A percentile compares a stretch with the other conserved stretches of the same genome.
phyloP scores from a whole-genome alignment of 2,888 invertebrate species.

The Apomyelois bistriatella region DNA sequence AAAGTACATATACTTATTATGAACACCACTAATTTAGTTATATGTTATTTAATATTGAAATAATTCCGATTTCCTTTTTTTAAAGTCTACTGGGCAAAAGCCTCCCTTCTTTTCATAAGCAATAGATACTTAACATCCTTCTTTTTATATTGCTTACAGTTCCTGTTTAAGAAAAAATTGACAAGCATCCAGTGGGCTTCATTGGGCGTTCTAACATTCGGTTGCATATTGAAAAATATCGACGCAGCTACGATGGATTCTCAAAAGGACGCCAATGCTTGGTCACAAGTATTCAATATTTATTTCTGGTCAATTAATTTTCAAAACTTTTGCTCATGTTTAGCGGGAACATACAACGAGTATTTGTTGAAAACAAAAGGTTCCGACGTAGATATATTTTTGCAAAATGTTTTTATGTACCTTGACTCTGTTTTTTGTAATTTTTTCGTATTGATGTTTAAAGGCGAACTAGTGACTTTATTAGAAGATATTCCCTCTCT shows the following conservation, averaged over 20 bases:
- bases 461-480: constrained; percentile 82
- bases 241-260: constrained; percentile 67
- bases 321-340: constrained; percentile 94
- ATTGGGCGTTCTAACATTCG: constrained; percentile 89
- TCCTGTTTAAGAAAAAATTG: constrained; percentile 91
- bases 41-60: too few species aligned
- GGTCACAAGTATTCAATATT: constrained; percentile 73
- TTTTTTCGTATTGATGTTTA: constrained; percentile 83
- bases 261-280: constrained; percentile 40
- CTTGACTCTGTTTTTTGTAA: constrained; percentile 96
- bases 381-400: constrained; percentile 90
- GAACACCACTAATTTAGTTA: too few species aligned
- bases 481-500: constrained; percentile 81
- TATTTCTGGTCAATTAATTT: constrained; percentile 84
- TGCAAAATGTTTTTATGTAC: constrained; percentile 98
- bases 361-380: constrained; percentile 93
- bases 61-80: too few species aligned
- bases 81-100: too few species aligned
- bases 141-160: constrained; percentile 70
- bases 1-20: too few species aligned
- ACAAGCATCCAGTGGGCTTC: constrained; percentile 93
- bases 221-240: constrained; percentile 95
- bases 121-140: neutral
- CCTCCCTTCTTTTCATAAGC: too few species aligned
- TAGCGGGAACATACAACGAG: constrained; percentile 98